Evolutionary conservation across 2,113 vertebrate species (phyloP).

Genomic region (Todiramphus chloris): DNA sequence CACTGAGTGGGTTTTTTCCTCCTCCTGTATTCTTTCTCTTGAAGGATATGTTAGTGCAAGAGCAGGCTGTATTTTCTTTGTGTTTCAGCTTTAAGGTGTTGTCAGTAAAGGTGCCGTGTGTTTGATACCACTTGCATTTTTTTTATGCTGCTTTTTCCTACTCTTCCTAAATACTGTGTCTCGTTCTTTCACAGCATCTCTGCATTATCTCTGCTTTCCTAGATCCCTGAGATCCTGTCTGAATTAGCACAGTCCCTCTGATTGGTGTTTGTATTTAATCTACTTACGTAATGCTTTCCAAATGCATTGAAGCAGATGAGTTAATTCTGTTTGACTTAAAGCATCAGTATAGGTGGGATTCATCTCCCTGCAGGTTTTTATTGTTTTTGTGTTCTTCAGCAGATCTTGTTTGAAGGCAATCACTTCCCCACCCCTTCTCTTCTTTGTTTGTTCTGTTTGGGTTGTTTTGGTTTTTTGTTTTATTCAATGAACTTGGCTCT

Average conservation of each 20-base stretch:
- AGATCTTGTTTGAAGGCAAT: background rate
- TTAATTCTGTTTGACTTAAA: background rate
- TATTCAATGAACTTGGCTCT: background rate
- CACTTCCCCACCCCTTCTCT: fast-evolving
- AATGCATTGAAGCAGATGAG: background rate
- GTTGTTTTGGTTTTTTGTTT: background rate
- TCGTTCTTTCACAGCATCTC: background rate
- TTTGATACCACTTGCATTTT: background rate
- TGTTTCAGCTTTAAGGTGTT: background rate
- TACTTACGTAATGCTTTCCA: background rate
- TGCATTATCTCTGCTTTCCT: background rate
- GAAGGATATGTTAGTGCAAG: background rate
- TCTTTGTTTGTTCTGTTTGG: background rate
- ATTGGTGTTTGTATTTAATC: background rate
- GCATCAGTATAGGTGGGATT: background rate
- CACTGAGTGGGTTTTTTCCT: background rate
- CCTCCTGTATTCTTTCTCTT: slow-evolving; percentile 12
- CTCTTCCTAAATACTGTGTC: background rate
- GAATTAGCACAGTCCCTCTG: background rate
- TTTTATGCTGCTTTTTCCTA: background rate
- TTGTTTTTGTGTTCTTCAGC: background rate
- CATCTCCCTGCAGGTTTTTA: background rate
- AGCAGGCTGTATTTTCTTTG: slow-evolving; percentile 29
- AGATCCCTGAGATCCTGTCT: background rate
- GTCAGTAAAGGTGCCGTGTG: background rate